A percentile compares a stretch with the other conserved stretches of the same genome.
These are phyloP conservation scores for Melieria picta DNA, from an alignment of 2,888 invertebrate genomes.

Conservation along the genomic window DNA sequence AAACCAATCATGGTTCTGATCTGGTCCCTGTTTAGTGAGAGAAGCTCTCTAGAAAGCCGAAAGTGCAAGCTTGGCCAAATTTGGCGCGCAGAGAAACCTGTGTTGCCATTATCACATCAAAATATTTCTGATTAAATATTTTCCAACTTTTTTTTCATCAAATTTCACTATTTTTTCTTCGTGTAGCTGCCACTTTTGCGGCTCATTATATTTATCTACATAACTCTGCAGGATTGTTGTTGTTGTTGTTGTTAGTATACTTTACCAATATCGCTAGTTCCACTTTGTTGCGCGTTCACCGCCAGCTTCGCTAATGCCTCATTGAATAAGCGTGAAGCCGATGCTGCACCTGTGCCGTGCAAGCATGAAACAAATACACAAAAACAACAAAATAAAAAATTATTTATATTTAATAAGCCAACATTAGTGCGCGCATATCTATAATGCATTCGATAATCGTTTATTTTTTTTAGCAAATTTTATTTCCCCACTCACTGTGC, in stretches of 20 bases:
- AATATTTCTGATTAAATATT: no score
- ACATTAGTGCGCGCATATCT: neutral
- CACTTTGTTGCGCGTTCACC: conserved; percentile 89
- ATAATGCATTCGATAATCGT: conserved; percentile 30
- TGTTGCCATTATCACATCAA: no score
- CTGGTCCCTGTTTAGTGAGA: no score
- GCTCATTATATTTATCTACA: no score
- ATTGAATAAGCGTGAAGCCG: conserved; percentile 87
- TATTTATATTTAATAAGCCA: conserved; percentile 12
- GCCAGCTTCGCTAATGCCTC: conserved; percentile 89
- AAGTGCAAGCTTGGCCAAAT: no score
- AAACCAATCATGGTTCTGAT: no score
- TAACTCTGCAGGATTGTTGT: neutral
- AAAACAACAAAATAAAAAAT: conserved; percentile 46
- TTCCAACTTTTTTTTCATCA: no score
- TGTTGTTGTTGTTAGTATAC: conserved; percentile 3
- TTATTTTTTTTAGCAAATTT: conserved; percentile 34
- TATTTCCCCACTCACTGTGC: conserved; percentile 78
- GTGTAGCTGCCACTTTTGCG: no score
- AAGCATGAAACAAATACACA: conserved; percentile 26
- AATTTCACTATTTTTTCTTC: no score
- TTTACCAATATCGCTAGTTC: conserved; percentile 90
- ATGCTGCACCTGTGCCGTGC: conserved; percentile 78
- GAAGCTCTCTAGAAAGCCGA: no score
- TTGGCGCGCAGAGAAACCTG: no score